Evolutionary conservation across 2,888 invertebrate genomes (phyloP).

Genomic region (Lochmaea crataegi): DNA sequence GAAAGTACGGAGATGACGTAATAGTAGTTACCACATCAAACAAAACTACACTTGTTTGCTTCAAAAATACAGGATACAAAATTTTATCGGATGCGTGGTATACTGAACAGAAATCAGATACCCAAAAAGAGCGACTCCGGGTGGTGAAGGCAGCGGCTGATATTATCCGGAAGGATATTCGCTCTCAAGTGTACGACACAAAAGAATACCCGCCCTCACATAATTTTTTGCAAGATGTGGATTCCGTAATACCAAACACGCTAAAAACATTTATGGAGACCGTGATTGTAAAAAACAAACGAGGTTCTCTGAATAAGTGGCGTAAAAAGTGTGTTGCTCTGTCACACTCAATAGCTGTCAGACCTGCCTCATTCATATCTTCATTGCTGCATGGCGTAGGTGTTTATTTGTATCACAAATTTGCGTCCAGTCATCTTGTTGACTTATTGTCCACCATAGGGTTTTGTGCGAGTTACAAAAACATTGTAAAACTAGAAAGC

Average conservation of each 20-base stretch:
- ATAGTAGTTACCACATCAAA: no score
- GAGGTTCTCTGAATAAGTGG: background rate
- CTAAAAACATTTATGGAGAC: background rate
- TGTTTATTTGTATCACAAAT: no score
- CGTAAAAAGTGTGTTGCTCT: background rate
- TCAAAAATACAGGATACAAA: no score
- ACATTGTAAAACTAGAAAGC: no score
- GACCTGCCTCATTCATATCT: background rate
- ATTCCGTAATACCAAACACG: constrained; percentile 6
- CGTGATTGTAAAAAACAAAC: background rate
- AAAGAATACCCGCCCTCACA: constrained; percentile 30
- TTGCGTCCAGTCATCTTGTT: no score
- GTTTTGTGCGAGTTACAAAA: no score
- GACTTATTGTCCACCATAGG: no score
- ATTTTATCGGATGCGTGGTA: background rate
- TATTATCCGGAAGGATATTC: constrained; percentile 31
- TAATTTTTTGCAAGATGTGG: constrained; percentile 23
- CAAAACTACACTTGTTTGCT: no score
- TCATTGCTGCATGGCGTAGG: no score
- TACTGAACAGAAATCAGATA: background rate
- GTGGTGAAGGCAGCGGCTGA: constrained; percentile 30
- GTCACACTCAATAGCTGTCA: background rate
- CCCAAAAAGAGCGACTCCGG: constrained; percentile 27
- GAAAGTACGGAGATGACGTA: background rate
- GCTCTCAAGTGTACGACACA: constrained; percentile 25